Evolutionary conservation across 1,140 invertebrate species (phyloP), one percentile per base, ranked within the genome.

Genomic region (Musca vetustissima): DNA sequence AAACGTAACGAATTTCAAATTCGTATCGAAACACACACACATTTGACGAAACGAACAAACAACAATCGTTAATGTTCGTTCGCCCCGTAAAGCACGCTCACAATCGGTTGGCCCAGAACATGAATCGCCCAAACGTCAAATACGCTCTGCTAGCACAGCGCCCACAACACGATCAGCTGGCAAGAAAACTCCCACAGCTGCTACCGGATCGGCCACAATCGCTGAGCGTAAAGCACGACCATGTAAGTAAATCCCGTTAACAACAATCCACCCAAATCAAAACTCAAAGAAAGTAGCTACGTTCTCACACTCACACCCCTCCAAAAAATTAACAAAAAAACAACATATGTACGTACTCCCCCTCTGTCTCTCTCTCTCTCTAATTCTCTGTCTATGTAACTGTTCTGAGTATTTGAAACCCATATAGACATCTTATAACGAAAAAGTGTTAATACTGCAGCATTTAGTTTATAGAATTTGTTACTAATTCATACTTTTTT

Each of bases 101-200:
- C 89, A 91, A 79, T 91, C 90, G 50, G 87, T 89, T 71, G 90
- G 89, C 68, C 89, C 89, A 13, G 77, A 79, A 73, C 82, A 75
- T 71, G 88, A 90, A 73, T 89, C 88, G 80, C 91, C 92, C 24
- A 92, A 92, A 75, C 87, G 91, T 69, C 89, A 91, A 71, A 87
- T 90, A 32, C 88, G 83, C 83, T 90, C 85, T 68, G 88, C 85
- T 72, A 88, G 82, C 73, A 83, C 81, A 67, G 85, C 85, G 68
- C 86, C 85, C 72, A 83, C 84, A 19, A 81, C 79, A 69, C 83
- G 83, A 73, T 80, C 78, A 32, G 79, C 83, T 55, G 74, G 72
- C 65, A 83, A 81, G 77, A 83, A 78, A 73, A 73, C 76, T 66
- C 77, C 77, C 50, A 74, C 75, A 73, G 19, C 71, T 55, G 72